Conservation (phyloP, 2,113 vertebrate species). For the Myanophis thanlyinensis region DNA sequence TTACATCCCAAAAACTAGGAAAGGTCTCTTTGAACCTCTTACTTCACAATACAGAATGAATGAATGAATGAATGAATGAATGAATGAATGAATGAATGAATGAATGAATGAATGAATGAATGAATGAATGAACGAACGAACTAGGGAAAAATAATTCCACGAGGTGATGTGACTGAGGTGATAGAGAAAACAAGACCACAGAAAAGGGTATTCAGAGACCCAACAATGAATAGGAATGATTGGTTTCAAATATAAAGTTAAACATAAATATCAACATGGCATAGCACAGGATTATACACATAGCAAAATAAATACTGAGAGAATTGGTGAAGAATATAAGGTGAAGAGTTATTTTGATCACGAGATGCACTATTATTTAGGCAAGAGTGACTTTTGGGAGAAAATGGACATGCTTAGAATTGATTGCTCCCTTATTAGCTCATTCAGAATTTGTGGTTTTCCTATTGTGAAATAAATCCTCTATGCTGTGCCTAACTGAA, state of each 20-base stretch:
- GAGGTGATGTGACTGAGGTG: not conserved
- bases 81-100: not conserved
- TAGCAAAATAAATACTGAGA: not conserved
- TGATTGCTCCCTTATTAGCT: not conserved
- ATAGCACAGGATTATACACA: not conserved
- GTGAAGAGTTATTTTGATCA: not conserved
- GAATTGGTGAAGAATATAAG: not conserved
- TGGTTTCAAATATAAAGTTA: not conserved
- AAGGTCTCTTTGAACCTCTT: too few species aligned
- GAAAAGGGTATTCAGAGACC: not conserved
- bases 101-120: not conserved
- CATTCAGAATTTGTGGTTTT: not conserved
- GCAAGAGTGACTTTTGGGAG: not conserved
- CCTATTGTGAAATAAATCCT: not conserved
- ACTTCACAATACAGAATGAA: not conserved
- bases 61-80: too few species aligned
- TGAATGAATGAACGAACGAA: not conserved
- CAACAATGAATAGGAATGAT: not conserved
- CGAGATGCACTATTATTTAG: not conserved
- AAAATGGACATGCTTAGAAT: not conserved
- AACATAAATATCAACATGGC: not conserved
- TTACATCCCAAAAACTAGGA: too few species aligned
- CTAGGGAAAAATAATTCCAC: not conserved
- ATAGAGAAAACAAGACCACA: not conserved
- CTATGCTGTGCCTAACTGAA: not conserved